phyloP scores from a whole-genome alignment of 2,888 invertebrate genomes.

The Drosophila atripex region DNA sequence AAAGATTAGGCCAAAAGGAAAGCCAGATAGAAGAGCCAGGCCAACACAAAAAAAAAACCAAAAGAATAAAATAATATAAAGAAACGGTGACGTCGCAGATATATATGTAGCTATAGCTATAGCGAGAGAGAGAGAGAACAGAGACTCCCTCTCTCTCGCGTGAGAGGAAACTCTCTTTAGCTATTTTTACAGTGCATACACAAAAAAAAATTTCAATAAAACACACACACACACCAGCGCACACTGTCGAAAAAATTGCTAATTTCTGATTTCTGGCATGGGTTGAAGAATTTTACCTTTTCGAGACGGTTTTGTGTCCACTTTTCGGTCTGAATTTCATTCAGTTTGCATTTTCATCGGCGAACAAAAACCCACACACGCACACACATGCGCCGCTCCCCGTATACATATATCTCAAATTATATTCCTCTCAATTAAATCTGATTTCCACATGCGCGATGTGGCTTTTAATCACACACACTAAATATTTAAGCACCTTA shows the following conservation, averaged over 20 bases:
- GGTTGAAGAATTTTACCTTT: conserved; percentile 40
- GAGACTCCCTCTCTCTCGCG: background rate
- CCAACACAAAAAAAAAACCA: conserved; percentile 26
- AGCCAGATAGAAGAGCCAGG: conserved; percentile 14
- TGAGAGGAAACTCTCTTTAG: conserved; percentile 43
- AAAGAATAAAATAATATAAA: conserved; percentile 44
- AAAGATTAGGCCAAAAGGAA: conserved; percentile 60
- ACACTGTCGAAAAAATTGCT: conserved; percentile 39
- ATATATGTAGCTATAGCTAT: background rate
- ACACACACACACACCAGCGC: conserved; percentile 23
- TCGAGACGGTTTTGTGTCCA: conserved; percentile 29
- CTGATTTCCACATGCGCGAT: conserved; percentile 71
- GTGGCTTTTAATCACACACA: conserved; percentile 61
- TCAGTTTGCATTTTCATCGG: conserved; percentile 39
- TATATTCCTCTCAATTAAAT: conserved; percentile 67
- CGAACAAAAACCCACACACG: conserved; percentile 26
- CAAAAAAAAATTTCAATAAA: conserved; percentile 48
- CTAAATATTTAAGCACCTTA: conserved; percentile 34
- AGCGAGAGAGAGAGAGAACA: background rate
- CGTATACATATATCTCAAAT: conserved; percentile 50
- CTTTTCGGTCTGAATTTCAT: conserved; percentile 36
- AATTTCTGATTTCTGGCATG: conserved; percentile 35
- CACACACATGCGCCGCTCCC: conserved; percentile 42
- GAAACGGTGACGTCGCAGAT: conserved; percentile 7
- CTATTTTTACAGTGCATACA: conserved; percentile 74